Base-by-base conservation (phyloP, 1,140 invertebrate genomes). In the Caerostris extrusa region DNA sequence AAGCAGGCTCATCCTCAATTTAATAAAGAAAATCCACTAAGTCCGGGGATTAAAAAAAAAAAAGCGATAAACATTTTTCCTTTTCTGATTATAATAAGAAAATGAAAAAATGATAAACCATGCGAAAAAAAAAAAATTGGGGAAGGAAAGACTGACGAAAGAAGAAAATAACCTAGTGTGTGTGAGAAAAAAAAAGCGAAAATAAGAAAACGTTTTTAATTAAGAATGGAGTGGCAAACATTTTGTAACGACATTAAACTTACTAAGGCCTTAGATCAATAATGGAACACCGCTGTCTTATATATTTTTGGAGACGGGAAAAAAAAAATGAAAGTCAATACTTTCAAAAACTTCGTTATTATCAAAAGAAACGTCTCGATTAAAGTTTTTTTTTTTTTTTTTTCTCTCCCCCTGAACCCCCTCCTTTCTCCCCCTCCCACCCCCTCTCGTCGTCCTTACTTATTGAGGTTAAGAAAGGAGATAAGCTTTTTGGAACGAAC, bases 51-150 rank as follows among this genome's bases (percentile, higher is more conserved):
- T 93, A 94, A 94, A 90, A 93, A 34, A 93, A 34, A 34, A 94
- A 94, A 94, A 90, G 93, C 93, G 93, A 94, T 94, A 94, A 94
- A 94, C 93, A 94, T 94, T 94, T 94, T 94, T 94, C 93, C 88
- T 94, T 94, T 94, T 90, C 93, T 90, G 87, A 94, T 94, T 94
- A 94, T 94, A 94, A 94, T 94, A 94, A 94, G 93, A 90, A 90
- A 94, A 90, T 90, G 93, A 94, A 94, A 90, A 94, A 94, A 94
- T 93, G 92, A 93, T 93, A 93, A 93, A 93, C 83, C 67, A 64
- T 77, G 53, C 14, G 53, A 57, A 81, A 55, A 53, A 69, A 93
- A 93, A 93, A 85, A 86, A 85, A 67, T 17, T 17, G 34, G 53
- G 67, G 85, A 85, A 67, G 56, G 61, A 14, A 77, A 88, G 85